phyloP scores from a whole-genome alignment of 2,113 vertebrate genomes.

The Coryphaenoides rupestris region DNA sequence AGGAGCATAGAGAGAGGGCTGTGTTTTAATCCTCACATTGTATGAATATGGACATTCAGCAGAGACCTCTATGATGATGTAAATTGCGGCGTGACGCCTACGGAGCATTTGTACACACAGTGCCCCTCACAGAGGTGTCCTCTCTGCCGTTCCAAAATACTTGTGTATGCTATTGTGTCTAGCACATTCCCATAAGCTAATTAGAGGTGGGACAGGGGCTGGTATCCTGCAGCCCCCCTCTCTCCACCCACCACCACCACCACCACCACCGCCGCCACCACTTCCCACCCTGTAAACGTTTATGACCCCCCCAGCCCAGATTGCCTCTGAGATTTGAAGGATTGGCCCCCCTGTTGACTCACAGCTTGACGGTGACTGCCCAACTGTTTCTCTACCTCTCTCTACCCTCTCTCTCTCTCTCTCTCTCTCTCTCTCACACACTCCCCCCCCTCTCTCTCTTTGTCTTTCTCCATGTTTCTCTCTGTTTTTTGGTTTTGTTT shows the following conservation, averaged over 20 bases:
- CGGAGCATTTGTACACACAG: not conserved
- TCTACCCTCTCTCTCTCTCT: constrained; percentile 64
- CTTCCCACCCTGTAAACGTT: constrained; percentile 71
- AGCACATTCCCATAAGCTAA: constrained; percentile 47
- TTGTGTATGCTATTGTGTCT: constrained; percentile 10
- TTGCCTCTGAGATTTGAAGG: constrained; percentile 66
- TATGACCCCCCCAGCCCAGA: constrained; percentile 65
- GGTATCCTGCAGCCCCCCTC: constrained; percentile 51
- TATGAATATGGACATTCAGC: not conserved
- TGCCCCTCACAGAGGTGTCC: not conserved
- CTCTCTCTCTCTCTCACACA: constrained; percentile 56
- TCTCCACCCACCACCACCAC: no score
- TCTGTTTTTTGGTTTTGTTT: no score
- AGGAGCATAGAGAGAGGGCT: no score
- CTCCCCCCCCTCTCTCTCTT: constrained; percentile 8
- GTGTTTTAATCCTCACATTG: not conserved
- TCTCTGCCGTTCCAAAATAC: not conserved
- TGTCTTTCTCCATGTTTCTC: not conserved
- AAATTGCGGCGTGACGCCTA: not conserved
- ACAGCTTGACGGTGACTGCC: constrained; percentile 64
- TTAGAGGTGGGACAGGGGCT: constrained; percentile 37
- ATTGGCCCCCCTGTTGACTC: constrained; percentile 65
- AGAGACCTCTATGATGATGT: not conserved
- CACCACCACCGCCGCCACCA: no score
- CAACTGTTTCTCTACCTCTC: constrained; percentile 37